phyloP scores from a whole-genome alignment of 2,797 vertebrate genomes.

The Hyperoplus lanceolatus region DNA sequence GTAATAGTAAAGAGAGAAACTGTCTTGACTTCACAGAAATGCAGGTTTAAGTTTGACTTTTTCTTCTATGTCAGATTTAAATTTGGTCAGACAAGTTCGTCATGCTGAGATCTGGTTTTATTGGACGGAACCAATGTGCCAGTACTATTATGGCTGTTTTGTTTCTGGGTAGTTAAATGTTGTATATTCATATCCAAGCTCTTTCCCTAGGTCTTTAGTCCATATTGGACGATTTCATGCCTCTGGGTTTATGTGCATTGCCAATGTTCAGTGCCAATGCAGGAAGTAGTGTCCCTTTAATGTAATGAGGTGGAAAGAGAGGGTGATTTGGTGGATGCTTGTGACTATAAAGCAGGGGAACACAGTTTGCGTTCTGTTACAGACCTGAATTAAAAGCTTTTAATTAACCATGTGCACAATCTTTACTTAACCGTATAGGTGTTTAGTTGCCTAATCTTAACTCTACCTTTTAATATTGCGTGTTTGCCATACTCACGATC shows the following conservation, averaged over 20 bases:
- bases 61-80: neutral
- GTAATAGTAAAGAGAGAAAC: neutral
- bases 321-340: neutral
- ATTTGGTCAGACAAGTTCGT: neutral
- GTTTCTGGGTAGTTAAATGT: neutral
- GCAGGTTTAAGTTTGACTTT: neutral
- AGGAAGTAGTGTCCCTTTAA: neutral
- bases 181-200: neutral
- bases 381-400: neutral
- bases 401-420: neutral
- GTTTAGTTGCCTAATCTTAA: neutral
- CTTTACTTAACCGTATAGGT: neutral
- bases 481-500: neutral
- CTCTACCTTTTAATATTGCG: neutral
- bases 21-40: neutral
- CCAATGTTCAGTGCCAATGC: neutral
- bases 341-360: neutral
- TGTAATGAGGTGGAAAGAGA: neutral
- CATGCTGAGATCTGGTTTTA: neutral
- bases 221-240: neutral
- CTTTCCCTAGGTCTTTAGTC: neutral
- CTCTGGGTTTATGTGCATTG: neutral
- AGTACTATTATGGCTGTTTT: neutral
- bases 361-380: neutral
- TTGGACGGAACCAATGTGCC: neutral